These are phyloP conservation scores for Nemopilema nomurai DNA, from an alignment of 30 jellyfish, hydroid and myxozoan genomes.

Conservation along the genomic window DNA sequence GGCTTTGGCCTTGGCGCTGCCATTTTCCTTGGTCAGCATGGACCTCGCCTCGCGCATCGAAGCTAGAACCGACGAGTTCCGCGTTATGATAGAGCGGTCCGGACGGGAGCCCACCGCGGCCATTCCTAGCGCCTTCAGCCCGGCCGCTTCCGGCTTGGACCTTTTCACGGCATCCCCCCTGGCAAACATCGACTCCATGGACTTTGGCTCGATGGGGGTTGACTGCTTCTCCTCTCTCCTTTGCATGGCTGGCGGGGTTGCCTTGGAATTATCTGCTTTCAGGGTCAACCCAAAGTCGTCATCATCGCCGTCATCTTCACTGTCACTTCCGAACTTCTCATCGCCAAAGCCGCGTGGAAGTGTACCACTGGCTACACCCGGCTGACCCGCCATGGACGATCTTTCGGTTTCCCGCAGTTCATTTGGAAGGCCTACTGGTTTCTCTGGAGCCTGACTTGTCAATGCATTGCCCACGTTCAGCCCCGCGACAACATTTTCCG, in stretches of 20 bases:
- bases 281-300: slow-evolving; percentile 52
- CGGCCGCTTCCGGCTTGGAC: slow-evolving; percentile 13
- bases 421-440: slow-evolving; percentile 5
- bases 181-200: slow-evolving; percentile 16
- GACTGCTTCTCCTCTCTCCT: slow-evolving; percentile 32
- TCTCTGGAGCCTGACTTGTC: slow-evolving; percentile 6
- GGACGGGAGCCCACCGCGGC: slow-evolving; percentile 28
- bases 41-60: slow-evolving; percentile 89
- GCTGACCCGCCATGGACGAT: slow-evolving; percentile 8
- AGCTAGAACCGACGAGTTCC: slow-evolving; percentile 76
- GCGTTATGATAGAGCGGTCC: slow-evolving; percentile 82
- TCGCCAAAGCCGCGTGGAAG: slow-evolving; percentile 14
- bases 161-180: slow-evolving; percentile 2
- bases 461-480: slow-evolving; percentile 47
- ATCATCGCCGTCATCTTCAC: slow-evolving; percentile 46
- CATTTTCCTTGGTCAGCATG: slow-evolving; percentile 43
- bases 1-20: slow-evolving; percentile 70
- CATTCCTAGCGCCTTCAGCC: slow-evolving; percentile 8
- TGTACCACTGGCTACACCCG: neutral
- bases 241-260: neutral
- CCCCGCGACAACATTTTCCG: slow-evolving; percentile 86
- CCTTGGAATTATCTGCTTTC: slow-evolving; percentile 29
- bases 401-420: slow-evolving; percentile 3
- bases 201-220: slow-evolving; percentile 33
- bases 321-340: neutral